Percentiles rank a stretch among this genome's conserved stretches.
These are phyloP conservation scores for Phrynocephalus vlangalii DNA, from an alignment of 2,797 vertebrate species.

Conservation along the genomic window DNA sequence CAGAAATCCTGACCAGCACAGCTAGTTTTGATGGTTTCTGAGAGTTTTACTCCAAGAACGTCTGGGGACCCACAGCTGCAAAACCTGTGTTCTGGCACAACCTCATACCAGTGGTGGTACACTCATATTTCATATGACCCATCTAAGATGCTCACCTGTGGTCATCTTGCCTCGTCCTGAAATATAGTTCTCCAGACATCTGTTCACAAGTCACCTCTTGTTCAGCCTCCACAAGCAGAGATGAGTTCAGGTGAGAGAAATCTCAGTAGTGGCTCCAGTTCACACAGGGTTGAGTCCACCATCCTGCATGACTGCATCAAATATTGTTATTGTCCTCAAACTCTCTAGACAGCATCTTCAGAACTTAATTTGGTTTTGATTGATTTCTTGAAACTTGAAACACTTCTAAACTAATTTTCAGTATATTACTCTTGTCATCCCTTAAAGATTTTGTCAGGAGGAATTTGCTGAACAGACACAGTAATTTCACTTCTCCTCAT, in stretches of 20 bases:
- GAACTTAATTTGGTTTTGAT: conserved; percentile 85
- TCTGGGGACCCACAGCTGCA: too few species aligned
- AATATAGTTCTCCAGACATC: neutral
- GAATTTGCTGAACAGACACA: conserved; percentile 84
- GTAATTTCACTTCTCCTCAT: conserved; percentile 80
- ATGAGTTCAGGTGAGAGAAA: neutral
- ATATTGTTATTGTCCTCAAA: conserved; percentile 76
- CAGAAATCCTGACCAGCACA: too few species aligned
- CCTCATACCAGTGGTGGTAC: too few species aligned
- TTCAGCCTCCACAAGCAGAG: neutral
- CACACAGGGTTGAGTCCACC: conserved; percentile 56
- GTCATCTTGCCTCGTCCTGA: neutral
- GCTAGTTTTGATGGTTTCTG: too few species aligned
- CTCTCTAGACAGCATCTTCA: conserved; percentile 78
- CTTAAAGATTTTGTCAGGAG: conserved; percentile 84
- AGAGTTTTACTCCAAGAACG: too few species aligned
- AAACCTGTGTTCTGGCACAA: too few species aligned
- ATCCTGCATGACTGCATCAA: conserved; percentile 62
- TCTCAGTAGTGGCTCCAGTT: conserved; percentile 26
- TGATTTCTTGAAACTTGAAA: conserved; percentile 85
- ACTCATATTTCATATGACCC: too few species aligned
- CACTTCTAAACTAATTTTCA: conserved; percentile 86
- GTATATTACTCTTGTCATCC: conserved; percentile 83
- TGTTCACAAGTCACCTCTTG: too few species aligned
- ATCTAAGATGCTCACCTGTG: too few species aligned